Evolutionary conservation across 2,888 invertebrate species (phyloP).

Genomic region (Sarcophaga variegata): DNA sequence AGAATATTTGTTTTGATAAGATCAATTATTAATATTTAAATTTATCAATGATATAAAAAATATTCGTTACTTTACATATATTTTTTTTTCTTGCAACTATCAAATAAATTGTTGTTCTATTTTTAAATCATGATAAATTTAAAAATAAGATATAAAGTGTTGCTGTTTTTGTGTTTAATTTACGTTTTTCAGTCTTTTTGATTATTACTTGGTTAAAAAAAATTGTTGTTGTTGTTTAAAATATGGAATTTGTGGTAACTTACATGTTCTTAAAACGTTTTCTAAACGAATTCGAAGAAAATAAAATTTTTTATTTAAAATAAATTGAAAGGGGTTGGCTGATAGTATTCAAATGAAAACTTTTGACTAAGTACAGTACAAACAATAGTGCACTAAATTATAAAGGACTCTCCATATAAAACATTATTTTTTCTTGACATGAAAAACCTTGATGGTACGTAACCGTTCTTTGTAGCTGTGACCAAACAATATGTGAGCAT

Average conservation of each 20-base stretch:
- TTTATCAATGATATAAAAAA: not conserved
- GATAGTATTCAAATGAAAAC: too few species aligned
- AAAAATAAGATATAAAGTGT: conserved; percentile 10
- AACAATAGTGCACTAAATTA: too few species aligned
- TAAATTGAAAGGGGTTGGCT: too few species aligned
- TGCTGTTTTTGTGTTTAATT: conserved; percentile 8
- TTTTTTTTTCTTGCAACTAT: not conserved
- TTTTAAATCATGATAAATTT: not conserved
- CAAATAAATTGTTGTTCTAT: not conserved
- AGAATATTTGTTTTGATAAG: not conserved
- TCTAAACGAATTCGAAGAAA: too few species aligned
- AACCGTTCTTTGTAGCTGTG: too few species aligned
- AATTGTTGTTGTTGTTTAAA: not conserved
- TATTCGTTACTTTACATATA: not conserved
- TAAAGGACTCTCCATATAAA: too few species aligned
- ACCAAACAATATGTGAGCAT: too few species aligned
- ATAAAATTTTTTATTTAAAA: too few species aligned
- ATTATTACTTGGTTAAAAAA: not conserved
- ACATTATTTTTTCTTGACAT: too few species aligned
- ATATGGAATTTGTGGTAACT: not conserved
- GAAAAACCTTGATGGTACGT: too few species aligned
- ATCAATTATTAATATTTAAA: not conserved
- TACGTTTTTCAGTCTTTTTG: conserved; percentile 11
- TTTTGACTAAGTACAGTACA: too few species aligned
- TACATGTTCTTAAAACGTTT: too few species aligned